Percentiles rank a stretch among this genome's conserved stretches.
These are phyloP conservation scores for Metallyticus violacea DNA, from an alignment of 2,888 invertebrate species.

Conservation along the genomic window DNA sequence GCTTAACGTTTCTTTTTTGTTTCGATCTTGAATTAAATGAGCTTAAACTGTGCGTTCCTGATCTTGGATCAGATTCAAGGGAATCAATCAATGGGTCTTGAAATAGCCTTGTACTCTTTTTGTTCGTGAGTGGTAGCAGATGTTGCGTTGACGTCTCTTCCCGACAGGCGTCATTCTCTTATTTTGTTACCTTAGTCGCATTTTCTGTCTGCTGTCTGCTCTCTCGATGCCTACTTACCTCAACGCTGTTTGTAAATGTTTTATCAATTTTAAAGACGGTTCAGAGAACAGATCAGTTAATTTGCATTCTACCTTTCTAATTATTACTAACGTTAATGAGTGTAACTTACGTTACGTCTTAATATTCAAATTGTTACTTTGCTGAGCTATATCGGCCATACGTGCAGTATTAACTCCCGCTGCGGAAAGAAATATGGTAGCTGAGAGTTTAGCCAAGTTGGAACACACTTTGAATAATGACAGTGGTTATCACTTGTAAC, in stretches of 20 bases:
- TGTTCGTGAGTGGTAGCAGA: background rate
- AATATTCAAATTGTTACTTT: too few relatives aligned
- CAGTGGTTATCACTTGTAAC: too few relatives aligned
- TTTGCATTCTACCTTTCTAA: too few relatives aligned
- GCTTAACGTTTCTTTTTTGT: background rate
- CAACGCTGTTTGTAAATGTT: background rate
- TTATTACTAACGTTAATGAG: too few relatives aligned
- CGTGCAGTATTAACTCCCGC: too few relatives aligned
- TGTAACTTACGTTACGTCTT: too few relatives aligned
- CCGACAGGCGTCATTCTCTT: background rate
- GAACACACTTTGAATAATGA: too few relatives aligned
- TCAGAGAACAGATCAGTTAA: background rate
- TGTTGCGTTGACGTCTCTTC: background rate
- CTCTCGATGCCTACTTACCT: background rate
- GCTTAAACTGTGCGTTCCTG: background rate
- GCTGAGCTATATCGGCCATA: too few relatives aligned
- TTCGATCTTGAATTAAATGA: background rate
- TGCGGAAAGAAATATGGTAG: too few relatives aligned
- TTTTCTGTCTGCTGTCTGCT: background rate
- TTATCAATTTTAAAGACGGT: background rate
- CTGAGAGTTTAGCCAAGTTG: too few relatives aligned
- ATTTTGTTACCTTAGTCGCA: background rate
- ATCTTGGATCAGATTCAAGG: background rate
- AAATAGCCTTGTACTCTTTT: background rate
- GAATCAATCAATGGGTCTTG: background rate